Percentiles rank a stretch among this genome's conserved stretches.
These are phyloP conservation scores for Epizoanthus stellaris DNA, from an alignment of 92 coral and sea anemone species.

Conservation along the genomic window DNA sequence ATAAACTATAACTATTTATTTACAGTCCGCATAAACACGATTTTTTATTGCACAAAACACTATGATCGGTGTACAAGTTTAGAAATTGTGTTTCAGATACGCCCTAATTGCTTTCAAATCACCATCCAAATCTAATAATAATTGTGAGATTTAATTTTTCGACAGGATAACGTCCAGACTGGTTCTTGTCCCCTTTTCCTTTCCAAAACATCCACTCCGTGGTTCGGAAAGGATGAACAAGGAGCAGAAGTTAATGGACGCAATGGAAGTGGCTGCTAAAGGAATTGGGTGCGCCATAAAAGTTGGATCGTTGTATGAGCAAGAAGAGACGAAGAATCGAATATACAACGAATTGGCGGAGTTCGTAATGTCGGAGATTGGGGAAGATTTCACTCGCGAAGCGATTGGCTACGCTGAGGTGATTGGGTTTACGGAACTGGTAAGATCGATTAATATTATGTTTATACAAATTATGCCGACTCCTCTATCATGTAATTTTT, in stretches of 20 bases:
- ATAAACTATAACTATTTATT: too few relatives aligned
- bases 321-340: neutral
- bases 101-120: too few relatives aligned
- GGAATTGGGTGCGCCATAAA: neutral
- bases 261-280: slow-evolving; percentile 15
- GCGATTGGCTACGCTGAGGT: slow-evolving; percentile 1
- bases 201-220: too few relatives aligned
- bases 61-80: too few relatives aligned
- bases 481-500: too few relatives aligned
- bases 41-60: too few relatives aligned
- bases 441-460: neutral
- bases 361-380: neutral
- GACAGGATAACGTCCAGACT: too few relatives aligned
- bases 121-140: neutral
- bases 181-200: too few relatives aligned
- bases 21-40: too few relatives aligned
- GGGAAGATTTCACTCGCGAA: neutral
- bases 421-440: slow-evolving; percentile 10
- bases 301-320: neutral
- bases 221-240: too few relatives aligned
- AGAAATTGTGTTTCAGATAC: too few relatives aligned
- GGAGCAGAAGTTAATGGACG: neutral
- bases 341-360: neutral
- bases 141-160: slow-evolving; percentile 27
- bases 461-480: too few relatives aligned